Conservation (phyloP, 2,797 vertebrate species). For the Acrossocheilus wenchowensis region DNA sequence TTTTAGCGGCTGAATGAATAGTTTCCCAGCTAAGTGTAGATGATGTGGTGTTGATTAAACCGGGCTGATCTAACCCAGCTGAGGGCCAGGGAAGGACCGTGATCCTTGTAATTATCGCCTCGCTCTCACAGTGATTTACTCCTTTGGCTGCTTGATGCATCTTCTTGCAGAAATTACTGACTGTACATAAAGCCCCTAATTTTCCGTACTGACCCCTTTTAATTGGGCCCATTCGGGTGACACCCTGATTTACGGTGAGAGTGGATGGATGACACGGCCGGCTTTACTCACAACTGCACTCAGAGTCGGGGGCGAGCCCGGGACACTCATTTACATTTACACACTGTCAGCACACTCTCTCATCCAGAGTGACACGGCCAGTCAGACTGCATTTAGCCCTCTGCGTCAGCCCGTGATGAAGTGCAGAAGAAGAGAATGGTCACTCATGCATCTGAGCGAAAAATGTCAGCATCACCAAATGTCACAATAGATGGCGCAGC, state of each 20-base stretch:
- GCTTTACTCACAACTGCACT: constrained; percentile 39
- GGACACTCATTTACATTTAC: constrained; percentile 63
- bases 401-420: constrained; percentile 41
- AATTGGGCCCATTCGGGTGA: constrained; percentile 75
- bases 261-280: constrained; percentile 55
- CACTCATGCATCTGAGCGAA: constrained; percentile 52
- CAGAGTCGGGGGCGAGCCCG: constrained; percentile 48
- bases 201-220: constrained; percentile 70
- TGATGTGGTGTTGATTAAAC: constrained; percentile 77
- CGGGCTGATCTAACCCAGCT: constrained; percentile 72
- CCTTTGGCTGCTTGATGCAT: constrained; percentile 72
- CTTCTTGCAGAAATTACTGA: constrained; percentile 70
- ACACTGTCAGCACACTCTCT: constrained; percentile 55
- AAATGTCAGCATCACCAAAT: constrained; percentile 57
- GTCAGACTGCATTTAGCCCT: constrained; percentile 53
- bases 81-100: constrained; percentile 66
- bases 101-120: constrained; percentile 76
- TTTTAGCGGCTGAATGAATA: constrained; percentile 70
- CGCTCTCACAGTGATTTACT: constrained; percentile 74
- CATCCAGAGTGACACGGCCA: constrained; percentile 49
- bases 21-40: constrained; percentile 73
- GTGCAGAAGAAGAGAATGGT: constrained; percentile 53
- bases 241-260: constrained; percentile 69
- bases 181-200: constrained; percentile 64
- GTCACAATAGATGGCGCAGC: constrained; percentile 47